Evolutionary conservation across 1,140 invertebrate species (phyloP).

Genomic region (Diachasmimorpha longicaudata): DNA sequence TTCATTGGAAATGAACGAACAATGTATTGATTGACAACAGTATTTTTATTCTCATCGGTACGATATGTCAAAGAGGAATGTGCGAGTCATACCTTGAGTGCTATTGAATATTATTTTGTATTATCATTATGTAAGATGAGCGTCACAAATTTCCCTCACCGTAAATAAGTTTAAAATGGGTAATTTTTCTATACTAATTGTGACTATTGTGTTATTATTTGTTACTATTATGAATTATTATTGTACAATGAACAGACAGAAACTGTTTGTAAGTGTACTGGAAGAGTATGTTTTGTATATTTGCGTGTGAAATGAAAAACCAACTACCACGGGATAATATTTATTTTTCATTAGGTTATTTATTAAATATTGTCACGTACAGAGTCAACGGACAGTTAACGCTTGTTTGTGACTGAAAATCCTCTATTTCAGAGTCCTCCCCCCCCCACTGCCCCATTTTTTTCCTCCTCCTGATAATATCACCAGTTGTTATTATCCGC

Average conservation of each 20-base stretch:
- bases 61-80: neutral
- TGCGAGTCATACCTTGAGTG: neutral
- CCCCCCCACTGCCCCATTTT: neutral
- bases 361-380: slow-evolving; percentile 5
- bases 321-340: neutral
- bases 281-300: neutral
- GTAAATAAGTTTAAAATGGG: neutral
- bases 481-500: neutral
- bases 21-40: neutral
- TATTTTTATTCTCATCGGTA: neutral
- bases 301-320: neutral
- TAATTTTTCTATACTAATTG: neutral
- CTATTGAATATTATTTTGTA: neutral
- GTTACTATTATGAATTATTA: neutral
- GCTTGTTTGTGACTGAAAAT: neutral
- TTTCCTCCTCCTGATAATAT: neutral
- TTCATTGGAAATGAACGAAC: too few relatives aligned
- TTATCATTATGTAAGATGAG: neutral
- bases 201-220: slow-evolving; percentile 1
- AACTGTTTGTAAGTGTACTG: neutral
- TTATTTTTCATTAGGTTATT: slow-evolving; percentile 6
- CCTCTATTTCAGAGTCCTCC: neutral
- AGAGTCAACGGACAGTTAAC: neutral
- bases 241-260: neutral
- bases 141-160: neutral